These are phyloP conservation scores for Chascanopsetta lugubris DNA, from an alignment of 2,113 vertebrate species.

Conservation along the genomic window DNA sequence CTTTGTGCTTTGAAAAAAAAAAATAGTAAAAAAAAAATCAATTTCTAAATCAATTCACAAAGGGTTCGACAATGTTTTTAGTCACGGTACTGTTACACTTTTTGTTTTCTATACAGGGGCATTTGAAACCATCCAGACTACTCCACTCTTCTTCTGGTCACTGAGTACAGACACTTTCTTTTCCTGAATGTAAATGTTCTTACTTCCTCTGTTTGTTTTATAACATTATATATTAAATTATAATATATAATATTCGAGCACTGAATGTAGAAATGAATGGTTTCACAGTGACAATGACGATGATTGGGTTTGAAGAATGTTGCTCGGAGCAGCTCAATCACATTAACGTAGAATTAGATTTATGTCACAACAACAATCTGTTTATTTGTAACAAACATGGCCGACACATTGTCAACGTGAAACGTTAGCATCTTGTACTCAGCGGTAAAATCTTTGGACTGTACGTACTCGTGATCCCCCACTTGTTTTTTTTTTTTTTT, in stretches of 20 bases:
- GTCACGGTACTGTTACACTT: conserved; percentile 33
- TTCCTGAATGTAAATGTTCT: conserved; percentile 65
- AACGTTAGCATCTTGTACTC: conserved; percentile 41
- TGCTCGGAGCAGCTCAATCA: conserved; percentile 42
- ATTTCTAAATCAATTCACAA: conserved; percentile 52
- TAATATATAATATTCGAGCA: too few relatives aligned
- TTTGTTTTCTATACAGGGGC: conserved; percentile 66
- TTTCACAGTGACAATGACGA: conserved; percentile 35
- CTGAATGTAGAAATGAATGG: conserved; percentile 70
- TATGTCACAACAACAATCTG: conserved; percentile 20
- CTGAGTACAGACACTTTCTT: conserved; percentile 21
- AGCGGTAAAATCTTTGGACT: conserved; percentile 48
- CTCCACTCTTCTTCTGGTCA: conserved; percentile 35
- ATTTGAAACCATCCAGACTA: conserved; percentile 56
- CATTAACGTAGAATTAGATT: conserved; percentile 40
- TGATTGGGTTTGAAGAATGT: conserved; percentile 37
- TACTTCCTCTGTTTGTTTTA: conserved; percentile 53
- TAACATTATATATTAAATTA: too few relatives aligned
- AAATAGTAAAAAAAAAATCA: neutral
- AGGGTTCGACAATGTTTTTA: conserved; percentile 26
- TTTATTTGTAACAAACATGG: conserved; percentile 13
- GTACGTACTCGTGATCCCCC: conserved; percentile 44
- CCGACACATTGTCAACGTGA: conserved; percentile 24
- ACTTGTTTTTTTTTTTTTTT: conserved; percentile 32
- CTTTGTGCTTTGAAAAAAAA: conserved; percentile 51